Evolutionary conservation across 2,888 invertebrate species (phyloP), one percentile per base, ranked within the genome.

Genomic region (Limenitis camilla): DNA sequence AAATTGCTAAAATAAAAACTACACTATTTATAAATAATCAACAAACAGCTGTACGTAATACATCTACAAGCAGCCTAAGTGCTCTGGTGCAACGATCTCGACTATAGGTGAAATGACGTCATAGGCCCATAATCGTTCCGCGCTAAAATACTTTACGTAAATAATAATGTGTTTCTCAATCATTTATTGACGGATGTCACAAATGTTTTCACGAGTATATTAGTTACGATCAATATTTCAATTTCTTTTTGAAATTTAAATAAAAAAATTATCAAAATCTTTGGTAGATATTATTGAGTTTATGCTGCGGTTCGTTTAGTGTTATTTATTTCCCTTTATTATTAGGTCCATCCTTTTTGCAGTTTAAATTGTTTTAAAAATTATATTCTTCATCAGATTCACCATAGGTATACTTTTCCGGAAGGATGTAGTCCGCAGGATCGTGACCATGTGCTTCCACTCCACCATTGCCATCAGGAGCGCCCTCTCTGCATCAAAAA

Each of bases 361-460:
- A 19, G 19, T 2, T 19, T 19, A 19, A 19, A 19, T 19, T 19
- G 19, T 50, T 64, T 62, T 76, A 81, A 60, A 76, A 83, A 52
- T 81, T 74, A 56, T 80, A 80, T 55, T 82, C 80, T n/a, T 83
- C 81, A 31, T 76, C 85, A 2, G 68, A 62, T 19, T 19, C 19
- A 5, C 84, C 88, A 56, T 86, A 88, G 0, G 78, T 76, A 50
- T 88, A 88, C 56, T 78, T 82, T 53, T 83, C 76, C 4, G 88
- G 88, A 28, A 88, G 69, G 4, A 69, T 60, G 57, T 88, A 88
- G 58, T 88, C 86, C 5, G 71, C 75, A 10, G 77, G 75, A 55
- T 88, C 80, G 58, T 87, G 85, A 0, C 87, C 87, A 35, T 73
- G 61, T 0, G 83, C 76, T 58, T 88, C 87, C 4, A 78, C 72